Percentiles rank a stretch among this genome's conserved stretches.
phyloP scores from a whole-genome alignment of 2,113 vertebrate genomes.

The Prionailurus bengalensis region DNA sequence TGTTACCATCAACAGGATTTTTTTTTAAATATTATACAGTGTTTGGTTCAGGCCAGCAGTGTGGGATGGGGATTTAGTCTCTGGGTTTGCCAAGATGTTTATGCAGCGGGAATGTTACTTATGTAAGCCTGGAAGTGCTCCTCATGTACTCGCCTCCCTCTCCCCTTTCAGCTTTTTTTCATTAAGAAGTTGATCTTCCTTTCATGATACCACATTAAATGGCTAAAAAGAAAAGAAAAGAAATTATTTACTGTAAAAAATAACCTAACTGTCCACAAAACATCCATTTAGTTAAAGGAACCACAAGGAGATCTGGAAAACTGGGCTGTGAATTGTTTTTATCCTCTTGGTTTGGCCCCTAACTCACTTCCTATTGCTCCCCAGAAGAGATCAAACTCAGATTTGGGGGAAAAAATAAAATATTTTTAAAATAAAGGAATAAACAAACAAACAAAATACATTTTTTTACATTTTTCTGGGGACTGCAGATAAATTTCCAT shows the following conservation, averaged over 20 bases:
- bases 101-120: slow-evolving; percentile 88
- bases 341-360: slow-evolving; percentile 62
- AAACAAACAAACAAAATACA: background rate
- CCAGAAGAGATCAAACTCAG: slow-evolving; percentile 16
- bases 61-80: slow-evolving; percentile 83
- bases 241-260: slow-evolving; percentile 83
- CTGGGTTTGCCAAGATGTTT: slow-evolving; percentile 88
- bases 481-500: background rate
- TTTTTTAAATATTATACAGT: slow-evolving; percentile 81
- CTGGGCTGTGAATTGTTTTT: slow-evolving; percentile 58
- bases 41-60: slow-evolving; percentile 84
- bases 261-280: slow-evolving; percentile 81
- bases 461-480: slow-evolving; percentile 24
- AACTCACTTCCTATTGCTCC: slow-evolving; percentile 70
- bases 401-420: background rate
- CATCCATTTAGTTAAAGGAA: slow-evolving; percentile 76
- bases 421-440: background rate
- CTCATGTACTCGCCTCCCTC: slow-evolving; percentile 76
- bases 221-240: slow-evolving; percentile 77
- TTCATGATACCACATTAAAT: slow-evolving; percentile 83
- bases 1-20: slow-evolving; percentile 83
- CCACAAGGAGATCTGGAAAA: slow-evolving; percentile 77
- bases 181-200: slow-evolving; percentile 87
- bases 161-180: slow-evolving; percentile 87
- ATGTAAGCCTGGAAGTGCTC: slow-evolving; percentile 88